A percentile compares a stretch with the other conserved stretches of the same genome.
Conservation (phyloP, 1,140 invertebrate species). For the Pantala flavescens region DNA sequence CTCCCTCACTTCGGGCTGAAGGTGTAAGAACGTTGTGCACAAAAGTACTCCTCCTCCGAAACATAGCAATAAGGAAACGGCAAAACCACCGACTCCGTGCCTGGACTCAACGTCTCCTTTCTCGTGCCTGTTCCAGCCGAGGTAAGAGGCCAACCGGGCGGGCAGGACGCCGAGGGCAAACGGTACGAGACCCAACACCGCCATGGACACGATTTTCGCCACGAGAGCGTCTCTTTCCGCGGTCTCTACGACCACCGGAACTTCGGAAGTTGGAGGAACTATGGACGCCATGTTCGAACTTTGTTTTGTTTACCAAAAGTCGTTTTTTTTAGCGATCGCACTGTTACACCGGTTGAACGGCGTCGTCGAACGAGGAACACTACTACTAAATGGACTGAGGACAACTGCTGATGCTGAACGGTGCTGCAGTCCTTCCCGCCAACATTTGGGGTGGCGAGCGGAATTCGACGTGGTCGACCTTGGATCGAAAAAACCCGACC, state of each 20-base stretch:
- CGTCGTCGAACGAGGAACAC: too few species aligned
- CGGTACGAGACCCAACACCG: slow-evolving; percentile 52
- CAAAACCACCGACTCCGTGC: slow-evolving; percentile 30
- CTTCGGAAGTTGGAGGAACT: neutral
- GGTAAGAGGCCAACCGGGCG: slow-evolving; percentile 37
- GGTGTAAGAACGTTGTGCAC: slow-evolving; percentile 63
- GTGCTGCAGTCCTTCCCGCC: too few species aligned
- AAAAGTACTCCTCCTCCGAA: slow-evolving; percentile 73
- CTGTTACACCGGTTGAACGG: too few species aligned
- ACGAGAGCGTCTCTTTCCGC: slow-evolving; percentile 28
- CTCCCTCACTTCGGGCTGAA: slow-evolving; percentile 62
- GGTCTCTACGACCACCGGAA: neutral
- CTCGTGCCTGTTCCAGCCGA: slow-evolving; percentile 28
- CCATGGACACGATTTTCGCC: slow-evolving; percentile 59
- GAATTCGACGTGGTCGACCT: too few species aligned
- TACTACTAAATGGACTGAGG: too few species aligned
- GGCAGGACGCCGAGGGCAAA: slow-evolving; percentile 57
- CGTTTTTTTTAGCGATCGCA: too few species aligned
- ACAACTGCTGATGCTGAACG: too few species aligned
- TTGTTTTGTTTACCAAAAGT: neutral
- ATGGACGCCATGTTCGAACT: neutral
- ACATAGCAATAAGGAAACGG: slow-evolving; percentile 53
- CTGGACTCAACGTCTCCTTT: slow-evolving; percentile 14
- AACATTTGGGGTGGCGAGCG: too few species aligned
- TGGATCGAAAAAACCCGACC: too few species aligned